Conservation (phyloP, 2,888 invertebrate genomes). For the Scotopteryx bipunctaria region DNA sequence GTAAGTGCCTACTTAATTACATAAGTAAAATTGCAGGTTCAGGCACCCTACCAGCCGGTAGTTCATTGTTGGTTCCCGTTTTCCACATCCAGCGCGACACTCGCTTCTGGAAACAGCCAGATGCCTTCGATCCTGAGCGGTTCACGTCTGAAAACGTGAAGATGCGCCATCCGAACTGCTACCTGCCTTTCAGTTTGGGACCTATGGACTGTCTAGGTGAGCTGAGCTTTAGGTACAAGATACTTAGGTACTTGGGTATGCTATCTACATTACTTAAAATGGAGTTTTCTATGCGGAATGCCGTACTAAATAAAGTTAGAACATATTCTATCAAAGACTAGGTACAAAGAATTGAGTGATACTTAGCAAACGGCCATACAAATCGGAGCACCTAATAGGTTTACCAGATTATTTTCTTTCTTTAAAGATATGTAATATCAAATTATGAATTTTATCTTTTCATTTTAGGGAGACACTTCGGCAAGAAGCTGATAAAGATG, state of each 20-base stretch:
- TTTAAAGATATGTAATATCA: too few species aligned
- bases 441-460: conserved; percentile 7
- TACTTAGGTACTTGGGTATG: too few species aligned
- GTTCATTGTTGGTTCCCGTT: conserved; percentile 59
- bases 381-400: too few species aligned
- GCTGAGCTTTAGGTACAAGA: too few species aligned
- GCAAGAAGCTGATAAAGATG: conserved; percentile 62
- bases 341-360: too few species aligned
- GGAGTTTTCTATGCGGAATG: too few species aligned
- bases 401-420: too few species aligned
- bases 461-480: conserved; percentile 64
- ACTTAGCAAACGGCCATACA: too few species aligned
- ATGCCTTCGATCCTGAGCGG: conserved; percentile 66
- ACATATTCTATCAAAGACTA: too few species aligned
- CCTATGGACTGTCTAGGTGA: conserved; percentile 75
- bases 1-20: too few species aligned
- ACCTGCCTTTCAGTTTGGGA: conserved; percentile 69
- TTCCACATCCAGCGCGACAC: conserved; percentile 66
- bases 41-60: conserved; percentile 60
- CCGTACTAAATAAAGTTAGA: too few species aligned
- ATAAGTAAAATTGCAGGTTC: conserved; percentile 56
- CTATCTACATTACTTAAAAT: too few species aligned
- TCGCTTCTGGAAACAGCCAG: conserved; percentile 60
- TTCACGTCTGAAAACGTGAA: conserved; percentile 58
- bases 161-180: conserved; percentile 56